Base-by-base conservation (phyloP, 2,888 invertebrate species). In the Bembecia ichneumoniformis region DNA sequence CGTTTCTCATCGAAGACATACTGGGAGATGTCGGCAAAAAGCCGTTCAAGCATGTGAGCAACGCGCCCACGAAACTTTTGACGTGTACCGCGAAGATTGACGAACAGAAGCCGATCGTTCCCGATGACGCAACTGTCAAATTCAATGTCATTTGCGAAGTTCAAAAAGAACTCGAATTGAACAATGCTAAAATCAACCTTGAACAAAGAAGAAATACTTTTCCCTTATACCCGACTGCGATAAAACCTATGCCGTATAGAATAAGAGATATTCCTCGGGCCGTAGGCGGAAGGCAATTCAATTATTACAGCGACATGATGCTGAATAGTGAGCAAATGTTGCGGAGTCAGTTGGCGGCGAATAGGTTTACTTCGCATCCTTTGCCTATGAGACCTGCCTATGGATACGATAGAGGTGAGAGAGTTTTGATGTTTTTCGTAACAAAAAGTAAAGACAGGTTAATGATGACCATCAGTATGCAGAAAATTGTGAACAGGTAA, bases 1-100 rank as follows among this genome's bases (percentile, higher is more conserved):
- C 83, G 2, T 86, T 86, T 58, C 62, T 84, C 11, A 86, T 86
- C 52, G 82, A 81, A 43, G 86, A 86, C 48, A 84, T 86, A 51
- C 71, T 86, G 1, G 65, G 68, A 43, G 81, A 81, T 56, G 11
- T n/a, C 13, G 62, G 68, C 50, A 76, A 74, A 53, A 77, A 70
- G 51, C 60, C 70, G 1, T 73, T 77, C 48, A 77, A 68, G 47
- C 71, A 68, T 55, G 51, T 76, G 7, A 77, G 74, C 51, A 58
- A 72, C 35, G 78, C 74, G 47, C 77, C 77, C 0, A 71, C 64
- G 10, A 62, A 68, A 49, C 73, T 77, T 0, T 55, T 76, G 4
- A 66, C 55, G 9, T 77, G 79, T 53, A 68, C 47, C 45, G 53
- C 36, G 3, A 43, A 51, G 7, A 55, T 55, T 17, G 49, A 49